Base-by-base conservation (phyloP, 2,888 invertebrate species). In the Polyommatus iphigenia region DNA sequence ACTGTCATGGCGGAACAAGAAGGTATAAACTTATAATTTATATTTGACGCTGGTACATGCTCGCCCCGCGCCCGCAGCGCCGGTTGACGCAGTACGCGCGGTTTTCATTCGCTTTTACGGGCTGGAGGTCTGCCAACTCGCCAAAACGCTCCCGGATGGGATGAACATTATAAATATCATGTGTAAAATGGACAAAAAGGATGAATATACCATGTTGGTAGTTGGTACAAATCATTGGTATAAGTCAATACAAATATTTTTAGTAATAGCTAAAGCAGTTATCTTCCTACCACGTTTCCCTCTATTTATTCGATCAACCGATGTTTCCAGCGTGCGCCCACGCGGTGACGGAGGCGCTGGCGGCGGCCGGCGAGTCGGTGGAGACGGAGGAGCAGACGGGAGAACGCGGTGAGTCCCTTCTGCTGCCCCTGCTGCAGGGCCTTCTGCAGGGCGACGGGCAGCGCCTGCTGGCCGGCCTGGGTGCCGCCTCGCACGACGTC, bases 1-100 rank as follows among this genome's bases (percentile, higher is more conserved):
- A 95, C 96, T 90, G 96, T 98, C 88, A 97, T 98, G 96, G 97
- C 97, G 85, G 97, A 97, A 94, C 96, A 97, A 91, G 97, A 97
- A 96, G 97, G 98, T 98, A 94, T 83, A 46, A 67, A 67, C 24
- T 67, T 67, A 67, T 29, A 67, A 29, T 10, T 62, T 62, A 67
- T 32, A 67, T 67, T 29, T 32, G 13, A 32, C 13, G 7, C 50
- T 76, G 24, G 29, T 67, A 18, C 20, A 50, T 50, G n/a, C 20
- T 46, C 32, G 41, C 29, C 13, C 7, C 41, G 36, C 36, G 36
- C 20, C 7, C 59, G n/a, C 3, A n/a, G 8, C 20, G 13, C 62
- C 3, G 24, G 67, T 67, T 67, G 67, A 67, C 67, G 67, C 67
- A 67, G 67, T 32, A 15, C 67, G 67, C 15, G 29, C 67, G 29